A percentile compares a stretch with the other conserved stretches of the same genome.
These are phyloP conservation scores for Leptopilina syphax DNA, from an alignment of 2,888 invertebrate species.

Conservation along the genomic window DNA sequence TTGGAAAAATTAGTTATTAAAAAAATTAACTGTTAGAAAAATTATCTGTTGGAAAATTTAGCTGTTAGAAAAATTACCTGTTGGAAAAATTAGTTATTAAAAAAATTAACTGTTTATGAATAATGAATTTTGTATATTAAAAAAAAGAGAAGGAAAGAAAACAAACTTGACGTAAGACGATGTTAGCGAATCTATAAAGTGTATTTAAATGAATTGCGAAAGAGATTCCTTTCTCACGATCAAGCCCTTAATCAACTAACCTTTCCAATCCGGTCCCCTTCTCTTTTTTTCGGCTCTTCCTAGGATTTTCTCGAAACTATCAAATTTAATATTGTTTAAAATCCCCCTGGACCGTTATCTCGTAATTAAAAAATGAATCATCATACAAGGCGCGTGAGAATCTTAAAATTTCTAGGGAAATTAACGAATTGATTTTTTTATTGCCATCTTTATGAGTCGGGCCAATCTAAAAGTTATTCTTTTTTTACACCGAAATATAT, in stretches of 20 bases:
- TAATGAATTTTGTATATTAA: not conserved
- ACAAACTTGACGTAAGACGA: not conserved
- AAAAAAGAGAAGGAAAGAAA: not conserved
- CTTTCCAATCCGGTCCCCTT: constrained; percentile 8
- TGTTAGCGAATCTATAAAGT: constrained; percentile 7
- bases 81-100: too few relatives aligned
- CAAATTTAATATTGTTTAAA: constrained; percentile 33
- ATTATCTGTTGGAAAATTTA: too few relatives aligned
- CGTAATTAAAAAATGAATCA: constrained; percentile 31
- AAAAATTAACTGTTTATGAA: too few relatives aligned
- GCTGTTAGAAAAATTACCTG: too few relatives aligned
- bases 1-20: too few relatives aligned
- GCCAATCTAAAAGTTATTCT: too few relatives aligned
- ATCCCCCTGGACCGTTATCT: constrained; percentile 1
- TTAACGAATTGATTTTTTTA: constrained; percentile 1
- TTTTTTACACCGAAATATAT: too few relatives aligned
- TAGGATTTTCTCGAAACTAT: constrained; percentile 13
- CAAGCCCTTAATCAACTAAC: constrained; percentile 33
- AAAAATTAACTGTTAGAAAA: too few relatives aligned
- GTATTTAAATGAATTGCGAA: constrained; percentile 22
- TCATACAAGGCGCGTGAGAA: not conserved
- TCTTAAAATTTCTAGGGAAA: constrained; percentile 9
- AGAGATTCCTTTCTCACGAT: constrained; percentile 29
- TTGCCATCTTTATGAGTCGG: not conserved
- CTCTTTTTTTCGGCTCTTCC: not conserved